Percentiles rank a stretch among this genome's conserved stretches.
Conservation (phyloP, 2,113 vertebrate genomes). For the Tachuris rubrigastra region DNA sequence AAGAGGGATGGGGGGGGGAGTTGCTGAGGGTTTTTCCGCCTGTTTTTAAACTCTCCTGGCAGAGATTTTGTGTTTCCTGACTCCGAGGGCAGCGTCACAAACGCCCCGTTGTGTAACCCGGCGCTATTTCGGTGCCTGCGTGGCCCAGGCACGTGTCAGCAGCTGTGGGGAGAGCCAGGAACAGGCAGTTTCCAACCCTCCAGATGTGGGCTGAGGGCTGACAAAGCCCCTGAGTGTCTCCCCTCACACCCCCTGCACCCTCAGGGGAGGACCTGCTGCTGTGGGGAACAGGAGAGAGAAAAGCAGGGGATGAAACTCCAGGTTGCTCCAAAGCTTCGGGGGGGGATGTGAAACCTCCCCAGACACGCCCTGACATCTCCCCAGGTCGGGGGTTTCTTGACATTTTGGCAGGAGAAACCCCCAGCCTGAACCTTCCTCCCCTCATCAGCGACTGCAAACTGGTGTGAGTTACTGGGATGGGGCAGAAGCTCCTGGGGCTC, state of each 20-base stretch:
- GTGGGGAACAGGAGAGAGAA: background rate
- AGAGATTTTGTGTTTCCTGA: background rate
- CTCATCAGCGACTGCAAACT: accelerated
- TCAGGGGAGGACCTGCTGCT: accelerated
- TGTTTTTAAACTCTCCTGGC: background rate
- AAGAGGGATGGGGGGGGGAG: no score
- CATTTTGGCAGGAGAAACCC: background rate
- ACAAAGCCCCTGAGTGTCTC: accelerated
- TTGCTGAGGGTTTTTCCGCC: background rate
- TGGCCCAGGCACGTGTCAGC: background rate
- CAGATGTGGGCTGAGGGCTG: accelerated
- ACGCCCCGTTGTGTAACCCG: background rate
- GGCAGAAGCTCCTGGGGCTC: background rate
- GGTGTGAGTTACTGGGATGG: background rate
- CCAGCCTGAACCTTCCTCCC: background rate
- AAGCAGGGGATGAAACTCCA: accelerated
- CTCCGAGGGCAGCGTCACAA: background rate
- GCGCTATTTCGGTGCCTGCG: background rate
- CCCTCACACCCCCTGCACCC: background rate
- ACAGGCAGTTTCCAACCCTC: background rate
- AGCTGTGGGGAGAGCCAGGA: accelerated
- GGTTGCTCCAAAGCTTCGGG: background rate
- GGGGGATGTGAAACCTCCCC: accelerated
- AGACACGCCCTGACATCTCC: accelerated
- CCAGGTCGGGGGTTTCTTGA: accelerated